Evolutionary conservation across 2,888 invertebrate species (phyloP), one percentile per base, ranked within the genome.

Genomic region (Strigamia transsilvanica): DNA sequence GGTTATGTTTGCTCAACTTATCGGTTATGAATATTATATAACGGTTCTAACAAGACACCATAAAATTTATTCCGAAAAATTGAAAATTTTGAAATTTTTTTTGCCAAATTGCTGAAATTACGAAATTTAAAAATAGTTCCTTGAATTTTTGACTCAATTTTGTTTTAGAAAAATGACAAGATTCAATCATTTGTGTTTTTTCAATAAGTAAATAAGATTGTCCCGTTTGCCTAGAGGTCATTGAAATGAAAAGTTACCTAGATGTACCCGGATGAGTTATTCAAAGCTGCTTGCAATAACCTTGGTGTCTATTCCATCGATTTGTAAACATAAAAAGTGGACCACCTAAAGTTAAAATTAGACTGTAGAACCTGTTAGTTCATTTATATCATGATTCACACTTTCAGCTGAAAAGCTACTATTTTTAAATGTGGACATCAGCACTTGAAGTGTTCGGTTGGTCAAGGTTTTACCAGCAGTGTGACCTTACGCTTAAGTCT

Each of bases 371-470:
- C 73, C 73, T 73, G 73, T 32, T 73, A 73, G 73, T 6, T 73
- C 73, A 32, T 73, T 73, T 73, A 73, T 73, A 73, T 73, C 27
- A 73, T 73, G n/a, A 32, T 73, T 73, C 73, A 73, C 73, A 73
- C 73, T 32, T 27, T 73, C 23, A 73, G 10, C 32, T n/a, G 61
- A 66, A 23, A 66, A 21, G 61, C 7, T 51, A 32, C 73, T 73
- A 73, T 73, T 73, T 73, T 73, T 73, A 32, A 32, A 73, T 32
- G 12, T 73, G 73, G 32, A 73, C 73, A 73, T 73, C 73, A 73
- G 27, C 73, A 73, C 73, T 73, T 73, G 73, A 73, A 73, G 73
- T 73, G 27, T 27, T 32, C 6, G 27, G 73, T 73, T 73, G 73
- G 73, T 73, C 73, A 73, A 73, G 73, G 73, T 73, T 73, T 73